phyloP scores from a whole-genome alignment of 92 coral and sea anemone species.

The Diadumene lineata region DNA sequence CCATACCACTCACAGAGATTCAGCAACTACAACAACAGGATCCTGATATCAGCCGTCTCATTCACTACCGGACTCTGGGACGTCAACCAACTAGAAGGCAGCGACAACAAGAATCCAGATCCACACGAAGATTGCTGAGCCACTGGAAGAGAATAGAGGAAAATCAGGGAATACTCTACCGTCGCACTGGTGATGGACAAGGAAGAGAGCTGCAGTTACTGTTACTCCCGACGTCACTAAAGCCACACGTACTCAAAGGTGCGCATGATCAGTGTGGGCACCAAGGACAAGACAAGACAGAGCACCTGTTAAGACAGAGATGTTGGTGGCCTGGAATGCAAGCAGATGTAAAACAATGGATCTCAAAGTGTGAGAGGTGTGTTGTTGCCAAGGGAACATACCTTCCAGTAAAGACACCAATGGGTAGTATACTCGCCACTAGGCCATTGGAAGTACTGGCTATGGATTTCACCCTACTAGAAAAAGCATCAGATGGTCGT shows the following conservation, averaged over 20 bases:
- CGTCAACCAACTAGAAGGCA: conserved; percentile 15
- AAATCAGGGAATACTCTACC: conserved; percentile 44
- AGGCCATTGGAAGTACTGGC: conserved; percentile 63
- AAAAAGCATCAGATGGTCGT: conserved; percentile 52
- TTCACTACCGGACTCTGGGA: conserved; percentile 30
- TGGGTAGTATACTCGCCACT: conserved; percentile 54
- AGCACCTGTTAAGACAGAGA: conserved; percentile 33
- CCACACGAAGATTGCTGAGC: conserved; percentile 17
- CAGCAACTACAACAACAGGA: conserved; percentile 27
- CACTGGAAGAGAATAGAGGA: conserved; percentile 43
- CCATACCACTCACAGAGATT: conserved; percentile 22
- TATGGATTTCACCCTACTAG: conserved; percentile 51
- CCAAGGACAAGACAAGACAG: conserved; percentile 60
- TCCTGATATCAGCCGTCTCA: conserved; percentile 24
- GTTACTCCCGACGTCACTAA: conserved; percentile 38
- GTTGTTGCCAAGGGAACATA: conserved; percentile 57
- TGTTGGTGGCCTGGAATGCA: conserved; percentile 66
- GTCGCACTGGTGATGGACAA: conserved; percentile 22
- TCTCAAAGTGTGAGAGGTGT: conserved; percentile 52
- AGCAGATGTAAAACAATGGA: conserved; percentile 49
- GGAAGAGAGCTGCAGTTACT: conserved; percentile 18
- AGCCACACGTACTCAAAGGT: conserved; percentile 30
- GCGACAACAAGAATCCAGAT: conserved; percentile 17
- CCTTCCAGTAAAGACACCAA: conserved; percentile 39
- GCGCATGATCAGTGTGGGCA: conserved; percentile 51